phyloP scores from a whole-genome alignment of 2,113 vertebrate genomes.

The Ceyx melanurus region DNA sequence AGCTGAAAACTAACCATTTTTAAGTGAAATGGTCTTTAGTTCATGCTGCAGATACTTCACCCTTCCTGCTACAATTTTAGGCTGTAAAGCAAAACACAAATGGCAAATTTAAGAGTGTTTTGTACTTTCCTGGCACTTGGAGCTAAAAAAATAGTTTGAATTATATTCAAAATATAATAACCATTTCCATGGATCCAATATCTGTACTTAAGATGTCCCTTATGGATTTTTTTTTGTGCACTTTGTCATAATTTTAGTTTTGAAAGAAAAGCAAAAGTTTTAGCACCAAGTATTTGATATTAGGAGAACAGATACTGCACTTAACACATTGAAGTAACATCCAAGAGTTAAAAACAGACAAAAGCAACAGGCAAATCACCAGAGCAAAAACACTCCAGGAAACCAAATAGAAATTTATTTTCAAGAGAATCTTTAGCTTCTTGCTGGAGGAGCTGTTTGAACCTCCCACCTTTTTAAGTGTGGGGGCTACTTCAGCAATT shows the following conservation, averaged over 20 bases:
- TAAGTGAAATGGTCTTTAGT: background rate
- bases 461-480: conserved; percentile 36
- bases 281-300: background rate
- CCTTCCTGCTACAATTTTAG: background rate
- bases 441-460: conserved; percentile 16
- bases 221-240: background rate
- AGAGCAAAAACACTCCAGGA: conserved; percentile 44
- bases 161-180: background rate
- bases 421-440: conserved; percentile 29
- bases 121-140: background rate
- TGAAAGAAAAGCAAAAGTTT: background rate
- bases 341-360: background rate
- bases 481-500: conserved; percentile 51
- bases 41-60: background rate
- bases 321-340: background rate
- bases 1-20: background rate
- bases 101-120: background rate
- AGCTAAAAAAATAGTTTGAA: background rate
- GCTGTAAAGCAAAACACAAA: background rate
- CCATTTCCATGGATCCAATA: background rate
- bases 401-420: conserved; percentile 44
- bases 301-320: background rate
- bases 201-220: background rate
- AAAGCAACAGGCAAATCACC: conserved; percentile 42
- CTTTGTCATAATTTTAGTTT: background rate